A percentile compares a stretch with the other conserved stretches of the same genome.
These are phyloP conservation scores for Plectropomus leopardus DNA, from an alignment of 2,113 vertebrate species.

Conservation along the genomic window DNA sequence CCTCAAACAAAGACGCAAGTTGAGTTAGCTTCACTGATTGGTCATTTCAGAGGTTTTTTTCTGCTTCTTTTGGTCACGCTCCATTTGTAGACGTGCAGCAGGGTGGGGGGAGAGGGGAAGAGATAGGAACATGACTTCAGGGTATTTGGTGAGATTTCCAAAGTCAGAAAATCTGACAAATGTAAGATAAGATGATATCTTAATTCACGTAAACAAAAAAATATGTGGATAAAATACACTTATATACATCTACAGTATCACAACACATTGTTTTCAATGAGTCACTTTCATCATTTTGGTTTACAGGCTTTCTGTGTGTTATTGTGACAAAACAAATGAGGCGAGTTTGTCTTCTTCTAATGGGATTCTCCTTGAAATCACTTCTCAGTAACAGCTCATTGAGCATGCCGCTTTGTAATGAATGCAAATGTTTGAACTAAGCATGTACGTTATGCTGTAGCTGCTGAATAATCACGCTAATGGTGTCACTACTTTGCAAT, in stretches of 20 bases:
- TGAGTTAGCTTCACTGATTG: constrained; percentile 26
- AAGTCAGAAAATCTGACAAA: background rate
- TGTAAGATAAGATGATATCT: background rate
- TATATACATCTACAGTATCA: background rate
- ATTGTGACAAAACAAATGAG: constrained; percentile 9
- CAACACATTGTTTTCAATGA: background rate
- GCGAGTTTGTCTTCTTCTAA: background rate
- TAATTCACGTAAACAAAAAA: background rate
- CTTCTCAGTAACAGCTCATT: constrained; percentile 18
- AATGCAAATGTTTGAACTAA: constrained; percentile 30
- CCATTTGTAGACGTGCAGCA: constrained; percentile 24
- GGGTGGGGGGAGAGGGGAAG: background rate
- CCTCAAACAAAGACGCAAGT: constrained; percentile 32
- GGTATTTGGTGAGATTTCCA: background rate
- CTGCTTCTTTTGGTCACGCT: background rate
- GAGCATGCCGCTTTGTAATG: background rate
- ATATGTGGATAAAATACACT: background rate
- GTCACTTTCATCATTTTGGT: background rate
- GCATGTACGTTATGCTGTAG: background rate
- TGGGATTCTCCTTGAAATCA: constrained; percentile 19
- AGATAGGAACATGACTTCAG: constrained; percentile 1
- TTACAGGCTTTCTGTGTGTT: background rate
- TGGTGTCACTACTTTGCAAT: constrained; percentile 8
- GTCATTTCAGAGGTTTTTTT: background rate
- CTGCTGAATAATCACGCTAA: constrained; percentile 21